Base-by-base conservation (phyloP, 2,888 invertebrate genomes). In the Asteroscopus sphinx region DNA sequence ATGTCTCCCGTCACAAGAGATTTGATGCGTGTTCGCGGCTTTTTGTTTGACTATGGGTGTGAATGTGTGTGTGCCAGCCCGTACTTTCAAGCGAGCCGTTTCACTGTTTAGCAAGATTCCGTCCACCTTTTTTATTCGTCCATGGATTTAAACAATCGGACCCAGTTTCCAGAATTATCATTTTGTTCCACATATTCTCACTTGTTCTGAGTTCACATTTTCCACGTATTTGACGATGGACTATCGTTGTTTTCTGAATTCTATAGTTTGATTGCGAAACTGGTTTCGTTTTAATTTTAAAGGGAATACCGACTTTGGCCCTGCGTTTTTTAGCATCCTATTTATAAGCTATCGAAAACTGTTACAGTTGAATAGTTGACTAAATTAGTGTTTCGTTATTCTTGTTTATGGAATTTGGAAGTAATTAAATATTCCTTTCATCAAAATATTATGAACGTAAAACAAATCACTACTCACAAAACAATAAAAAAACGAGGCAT, bases 401-500 rank as follows among this genome's bases (percentile, higher is more conserved):
- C n/a, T n/a, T 4, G 28, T 28, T 28, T 8, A 28, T 9, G 28
- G 9, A 28, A 47, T 16, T 21, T 4, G 4, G 6, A 21, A 4
- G 21, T 21, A 21, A 6, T 4, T 28, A 48, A 13, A 30, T 33
- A 4, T 3, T 12, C 17, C 33, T 21, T 41, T 26, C 8, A 46
- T 9, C 17, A 26, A 25, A 36, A 36, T 3, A 35, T 7, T 3
- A 35, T 7, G 40, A 40, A 40, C n/a, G 8, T 11, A n/a, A 41
- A 21, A 49, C 36, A 48, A 44, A 53, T 44, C n/a, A 11, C 37
- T 28, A 39, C 36, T 36, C 41, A 35, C 39, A 51, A 47, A 37
- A 40, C 33, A 57, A 42, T 39, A 25, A 42, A 37, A n/a, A 55
- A 63, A 65, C 44, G 6, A n/a, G 49, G 60, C 54, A 57, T 63